Conservation (phyloP, 2,797 vertebrate genomes). For the Huso huso region DNA sequence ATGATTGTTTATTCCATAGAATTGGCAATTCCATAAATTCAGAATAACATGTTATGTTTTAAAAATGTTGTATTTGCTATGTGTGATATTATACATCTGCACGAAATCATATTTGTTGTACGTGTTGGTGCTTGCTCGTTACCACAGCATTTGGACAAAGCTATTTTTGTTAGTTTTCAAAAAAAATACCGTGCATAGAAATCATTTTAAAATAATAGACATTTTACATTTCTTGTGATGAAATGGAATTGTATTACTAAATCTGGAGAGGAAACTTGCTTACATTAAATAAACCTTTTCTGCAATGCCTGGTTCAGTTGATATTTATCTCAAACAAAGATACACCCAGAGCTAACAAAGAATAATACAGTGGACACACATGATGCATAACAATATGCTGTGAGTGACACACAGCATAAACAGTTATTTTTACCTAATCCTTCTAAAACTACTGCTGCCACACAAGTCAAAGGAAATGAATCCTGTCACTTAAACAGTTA, state of each 20-base stretch:
- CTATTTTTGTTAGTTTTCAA: no score
- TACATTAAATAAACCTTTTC: conserved; percentile 13
- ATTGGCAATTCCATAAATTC: no score
- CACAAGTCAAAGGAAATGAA: conserved; percentile 47
- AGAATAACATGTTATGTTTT: no score
- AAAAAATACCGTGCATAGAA: no score
- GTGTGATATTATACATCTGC: no score
- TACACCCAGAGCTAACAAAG: conserved; percentile 8
- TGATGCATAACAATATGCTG: conserved; percentile 22
- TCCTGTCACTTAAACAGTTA: conserved; percentile 55
- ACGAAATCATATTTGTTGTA: no score
- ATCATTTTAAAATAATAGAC: conserved; percentile 28
- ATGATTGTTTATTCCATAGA: no score
- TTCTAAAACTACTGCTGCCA: conserved; percentile 42
- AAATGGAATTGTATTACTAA: conserved; percentile 31
- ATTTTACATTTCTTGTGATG: conserved; percentile 41
- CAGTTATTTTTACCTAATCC: conserved; percentile 54
- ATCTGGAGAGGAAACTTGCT: conserved; percentile 27
- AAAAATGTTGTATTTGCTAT: no score
- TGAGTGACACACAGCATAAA: conserved; percentile 32
- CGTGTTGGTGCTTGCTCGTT: no score
- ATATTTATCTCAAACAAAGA: conserved; percentile 31
- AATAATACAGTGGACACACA: conserved; percentile 24
- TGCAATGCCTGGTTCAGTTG: conserved; percentile 16
- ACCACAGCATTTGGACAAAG: no score